These are phyloP conservation scores for Liolophura sinensis DNA, from an alignment of 1,140 invertebrate genomes.

Conservation along the genomic window DNA sequence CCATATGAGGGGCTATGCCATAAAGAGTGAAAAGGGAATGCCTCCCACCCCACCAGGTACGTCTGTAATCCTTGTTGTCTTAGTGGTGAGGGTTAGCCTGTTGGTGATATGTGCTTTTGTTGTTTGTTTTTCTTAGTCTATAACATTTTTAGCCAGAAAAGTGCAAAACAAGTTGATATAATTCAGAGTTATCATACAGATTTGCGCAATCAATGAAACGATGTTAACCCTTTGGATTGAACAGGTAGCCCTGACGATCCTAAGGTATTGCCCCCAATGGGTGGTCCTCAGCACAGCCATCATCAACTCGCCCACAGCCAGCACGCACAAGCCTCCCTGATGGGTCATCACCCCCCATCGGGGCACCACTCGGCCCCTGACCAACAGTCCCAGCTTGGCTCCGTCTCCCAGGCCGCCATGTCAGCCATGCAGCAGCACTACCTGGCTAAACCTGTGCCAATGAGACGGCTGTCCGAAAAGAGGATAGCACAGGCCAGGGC, in stretches of 20 bases:
- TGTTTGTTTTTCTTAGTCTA: constrained; percentile 40
- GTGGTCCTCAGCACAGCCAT: too few relatives aligned
- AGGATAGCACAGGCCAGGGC: constrained; percentile 28
- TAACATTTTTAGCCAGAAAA: background rate
- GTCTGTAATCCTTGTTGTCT: background rate
- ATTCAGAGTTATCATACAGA: background rate
- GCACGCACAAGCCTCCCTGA: background rate
- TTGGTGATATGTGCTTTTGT: background rate
- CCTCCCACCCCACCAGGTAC: constrained; percentile 36
- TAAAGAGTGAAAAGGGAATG: constrained; percentile 32
- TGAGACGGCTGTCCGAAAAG: constrained; percentile 37
- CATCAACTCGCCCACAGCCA: too few relatives aligned
- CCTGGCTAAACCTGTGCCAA: constrained; percentile 38
- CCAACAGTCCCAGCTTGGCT: constrained; percentile 7
- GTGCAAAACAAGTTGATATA: background rate
- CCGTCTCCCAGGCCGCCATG: constrained; percentile 17
- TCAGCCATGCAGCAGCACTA: constrained; percentile 23
- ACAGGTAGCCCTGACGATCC: constrained; percentile 36
- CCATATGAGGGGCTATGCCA: constrained; percentile 22
- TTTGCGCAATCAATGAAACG: background rate
- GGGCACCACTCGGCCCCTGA: constrained; percentile 12
- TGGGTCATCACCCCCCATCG: constrained; percentile 4
- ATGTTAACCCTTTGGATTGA: background rate
- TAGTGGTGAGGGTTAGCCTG: background rate
- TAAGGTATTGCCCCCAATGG: constrained; percentile 4